phyloP scores from a whole-genome alignment of 64 coral and sea anemone species.

The Anthopleura sola region DNA sequence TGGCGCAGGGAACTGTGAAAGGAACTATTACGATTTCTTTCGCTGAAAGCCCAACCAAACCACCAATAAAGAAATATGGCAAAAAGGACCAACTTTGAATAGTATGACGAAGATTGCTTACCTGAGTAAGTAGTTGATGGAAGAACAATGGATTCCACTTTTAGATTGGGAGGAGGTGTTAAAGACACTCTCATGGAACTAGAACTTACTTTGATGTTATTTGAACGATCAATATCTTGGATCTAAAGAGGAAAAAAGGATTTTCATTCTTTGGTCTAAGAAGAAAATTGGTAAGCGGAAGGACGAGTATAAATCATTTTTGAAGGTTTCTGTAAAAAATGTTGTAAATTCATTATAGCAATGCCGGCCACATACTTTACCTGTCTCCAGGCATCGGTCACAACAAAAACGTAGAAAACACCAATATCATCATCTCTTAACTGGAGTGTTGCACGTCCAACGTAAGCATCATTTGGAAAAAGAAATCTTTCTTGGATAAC shows the following conservation, averaged over 20 bases:
- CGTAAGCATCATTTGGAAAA: constrained; percentile 60
- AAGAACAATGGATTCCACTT: constrained; percentile 59
- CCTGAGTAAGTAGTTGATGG: constrained; percentile 63
- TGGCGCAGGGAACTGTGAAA: too few relatives aligned
- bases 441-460: constrained; percentile 36
- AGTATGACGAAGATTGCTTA: constrained; percentile 11
- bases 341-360: not conserved
- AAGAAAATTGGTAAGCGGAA: not conserved
- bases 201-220: constrained; percentile 40
- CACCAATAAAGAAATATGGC: too few relatives aligned
- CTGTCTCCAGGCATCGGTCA: constrained; percentile 6
- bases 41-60: not conserved
- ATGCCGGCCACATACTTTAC: not conserved
- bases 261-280: not conserved
- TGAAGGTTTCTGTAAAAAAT: not conserved
- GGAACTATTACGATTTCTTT: too few relatives aligned
- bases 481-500: constrained; percentile 44
- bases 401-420: constrained; percentile 65
- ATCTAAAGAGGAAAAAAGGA: constrained; percentile 34
- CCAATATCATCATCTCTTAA: constrained; percentile 58
- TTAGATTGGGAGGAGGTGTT: constrained; percentile 80
- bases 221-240: constrained; percentile 64
- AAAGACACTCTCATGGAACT: constrained; percentile 61
- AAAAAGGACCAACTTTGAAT: not conserved
- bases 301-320: not conserved